A percentile compares a stretch with the other conserved stretches of the same genome.
phyloP scores from a whole-genome alignment of 2,888 invertebrate genomes.

The Spisula subtruncata region DNA sequence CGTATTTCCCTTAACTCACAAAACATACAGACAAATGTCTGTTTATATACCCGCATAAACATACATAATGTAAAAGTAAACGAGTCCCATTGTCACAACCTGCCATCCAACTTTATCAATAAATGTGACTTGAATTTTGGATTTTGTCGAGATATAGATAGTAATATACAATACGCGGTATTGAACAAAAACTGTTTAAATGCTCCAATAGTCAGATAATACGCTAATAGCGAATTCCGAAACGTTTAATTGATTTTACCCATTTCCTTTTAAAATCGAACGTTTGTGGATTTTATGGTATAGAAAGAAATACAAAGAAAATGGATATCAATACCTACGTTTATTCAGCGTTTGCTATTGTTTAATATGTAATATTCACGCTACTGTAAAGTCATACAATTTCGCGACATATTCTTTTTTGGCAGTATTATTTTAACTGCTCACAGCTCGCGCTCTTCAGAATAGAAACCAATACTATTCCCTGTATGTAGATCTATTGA shows the following conservation, averaged over 20 bases:
- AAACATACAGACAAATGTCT: background rate
- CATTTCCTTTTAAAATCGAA: conserved; percentile 42
- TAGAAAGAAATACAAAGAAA: conserved; percentile 40
- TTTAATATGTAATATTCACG: conserved; percentile 4
- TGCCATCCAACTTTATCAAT: conserved; percentile 19
- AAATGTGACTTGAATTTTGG: background rate
- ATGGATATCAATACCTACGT: conserved; percentile 27
- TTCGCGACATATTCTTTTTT: background rate
- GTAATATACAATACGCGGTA: conserved; percentile 27
- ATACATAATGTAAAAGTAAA: background rate
- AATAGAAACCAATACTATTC: too few species aligned
- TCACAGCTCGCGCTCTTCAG: too few species aligned
- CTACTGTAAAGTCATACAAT: background rate
- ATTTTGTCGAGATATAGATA: conserved; percentile 16
- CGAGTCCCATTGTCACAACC: background rate
- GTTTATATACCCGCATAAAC: background rate
- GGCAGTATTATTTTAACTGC: background rate
- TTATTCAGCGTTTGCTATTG: background rate
- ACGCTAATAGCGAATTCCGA: conserved; percentile 22
- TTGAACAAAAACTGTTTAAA: conserved; percentile 27
- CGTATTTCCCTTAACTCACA: background rate
- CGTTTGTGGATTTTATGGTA: conserved; percentile 28
- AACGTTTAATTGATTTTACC: conserved; percentile 48
- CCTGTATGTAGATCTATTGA: too few species aligned
- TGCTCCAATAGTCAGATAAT: background rate